Evolutionary conservation across 2,113 vertebrate species (phyloP), one percentile per base, ranked within the genome.

Genomic region (Otus sunia): DNA sequence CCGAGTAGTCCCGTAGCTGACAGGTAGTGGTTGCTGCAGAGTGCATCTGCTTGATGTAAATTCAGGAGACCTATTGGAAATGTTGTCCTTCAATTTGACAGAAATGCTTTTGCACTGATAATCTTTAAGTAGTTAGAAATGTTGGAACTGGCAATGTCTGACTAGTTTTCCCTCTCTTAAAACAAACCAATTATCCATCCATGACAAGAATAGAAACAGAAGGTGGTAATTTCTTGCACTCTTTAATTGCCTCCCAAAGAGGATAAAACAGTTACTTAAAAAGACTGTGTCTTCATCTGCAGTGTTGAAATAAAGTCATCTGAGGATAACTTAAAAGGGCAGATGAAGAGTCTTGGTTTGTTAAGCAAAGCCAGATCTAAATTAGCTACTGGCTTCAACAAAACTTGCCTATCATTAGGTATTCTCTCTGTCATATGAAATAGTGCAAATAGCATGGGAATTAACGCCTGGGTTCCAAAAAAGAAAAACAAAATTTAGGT

Each of bases 161-260:
- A 32, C 62, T 52, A 34, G 34, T 53, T 90, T 75, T 76, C 20
- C 39, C 29, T 79, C 91, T 88, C 26, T 78, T 49, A 81, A 94
- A 96, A 89, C 76, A 92, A 88, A 90, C 85, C 90, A 96, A 88
- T 96, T 95, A 96, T 81, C 93, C 50, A 30, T 87, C 80, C 89
- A 67, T 86, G 86, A 73, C 93, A 76, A 84, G 95, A 97, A 96
- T 88, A 96, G 95, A 92, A 97, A 68, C 89, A 94, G 88, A 92
- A 96, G 82, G 92, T 94, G 94, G 88, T 92, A 91, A 96, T 96
- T 97, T 92, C 90, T 95, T 59, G 52, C 80, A 73, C 64, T 96
- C 88, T 79, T 95, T 97, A 97, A 97, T 97, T 97, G 97, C 97
- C 84, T 97, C 96, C 97, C 92, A 71, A 84, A 78, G 91, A 92